These are phyloP conservation scores for Trinorchestia longiramus DNA, from an alignment of 1,140 invertebrate genomes.

Conservation along the genomic window DNA sequence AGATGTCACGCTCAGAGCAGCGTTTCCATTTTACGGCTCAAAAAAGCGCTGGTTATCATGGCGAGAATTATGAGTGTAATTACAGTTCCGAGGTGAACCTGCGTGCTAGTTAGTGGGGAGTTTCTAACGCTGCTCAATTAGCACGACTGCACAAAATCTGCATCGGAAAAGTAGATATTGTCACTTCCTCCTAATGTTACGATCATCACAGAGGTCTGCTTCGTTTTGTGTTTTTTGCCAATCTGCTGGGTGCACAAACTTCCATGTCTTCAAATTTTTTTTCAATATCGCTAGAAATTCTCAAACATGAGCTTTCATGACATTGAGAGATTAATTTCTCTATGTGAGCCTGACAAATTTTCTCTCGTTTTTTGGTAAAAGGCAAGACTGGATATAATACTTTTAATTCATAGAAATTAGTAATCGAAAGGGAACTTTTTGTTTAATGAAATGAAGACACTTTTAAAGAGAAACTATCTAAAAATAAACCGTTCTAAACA, in stretches of 20 bases:
- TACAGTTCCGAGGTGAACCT: neutral
- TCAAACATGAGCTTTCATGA: too few relatives aligned
- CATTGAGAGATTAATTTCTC: too few relatives aligned
- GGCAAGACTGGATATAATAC: too few relatives aligned
- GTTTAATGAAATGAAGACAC: too few relatives aligned
- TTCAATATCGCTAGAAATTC: too few relatives aligned
- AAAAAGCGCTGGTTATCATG: slow-evolving; percentile 1
- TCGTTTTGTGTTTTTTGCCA: neutral
- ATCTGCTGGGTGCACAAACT: neutral
- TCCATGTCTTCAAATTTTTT: neutral
- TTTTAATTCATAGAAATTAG: too few relatives aligned
- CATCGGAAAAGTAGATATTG: neutral
- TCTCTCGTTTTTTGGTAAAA: too few relatives aligned
- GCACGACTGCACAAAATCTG: neutral
- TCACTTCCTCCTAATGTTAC: neutral
- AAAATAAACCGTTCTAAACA: too few relatives aligned
- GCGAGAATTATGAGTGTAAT: neutral
- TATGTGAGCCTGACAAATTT: too few relatives aligned
- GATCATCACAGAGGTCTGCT: neutral
- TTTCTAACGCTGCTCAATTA: neutral
- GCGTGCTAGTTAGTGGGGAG: neutral
- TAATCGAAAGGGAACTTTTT: too few relatives aligned
- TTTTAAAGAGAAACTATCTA: too few relatives aligned
- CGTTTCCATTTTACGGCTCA: neutral
- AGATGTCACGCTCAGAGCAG: neutral